Conservation (phyloP, 2,888 invertebrate genomes). For the Chymomyza amoena region DNA sequence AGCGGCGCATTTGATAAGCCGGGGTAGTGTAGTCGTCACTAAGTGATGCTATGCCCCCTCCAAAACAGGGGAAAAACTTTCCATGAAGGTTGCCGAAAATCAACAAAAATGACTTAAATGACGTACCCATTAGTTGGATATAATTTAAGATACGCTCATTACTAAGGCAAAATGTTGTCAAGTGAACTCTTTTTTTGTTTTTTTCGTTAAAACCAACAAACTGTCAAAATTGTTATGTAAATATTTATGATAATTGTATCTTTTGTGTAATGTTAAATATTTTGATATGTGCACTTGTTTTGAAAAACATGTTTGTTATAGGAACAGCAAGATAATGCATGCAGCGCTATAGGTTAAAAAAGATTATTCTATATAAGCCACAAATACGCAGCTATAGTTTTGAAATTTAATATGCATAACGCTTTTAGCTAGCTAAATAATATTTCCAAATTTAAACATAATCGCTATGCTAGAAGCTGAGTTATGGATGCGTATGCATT, state of each 20-base stretch:
- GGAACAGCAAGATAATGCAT: neutral
- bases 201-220: constrained; percentile 36
- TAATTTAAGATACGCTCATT: neutral
- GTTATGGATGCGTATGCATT: neutral
- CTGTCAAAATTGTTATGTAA: constrained; percentile 70
- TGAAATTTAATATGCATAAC: neutral
- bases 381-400: neutral
- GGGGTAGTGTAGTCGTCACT: neutral
- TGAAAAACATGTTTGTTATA: neutral
- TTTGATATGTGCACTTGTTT: neutral
- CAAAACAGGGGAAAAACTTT: constrained; percentile 36
- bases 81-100: constrained; percentile 43
- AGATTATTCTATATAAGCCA: no score
- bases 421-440: neutral
- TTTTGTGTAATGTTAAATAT: constrained; percentile 48
- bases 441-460: neutral
- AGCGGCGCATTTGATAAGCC: neutral
- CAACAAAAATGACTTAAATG: constrained; percentile 35
- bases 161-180: neutral
- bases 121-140: no score
- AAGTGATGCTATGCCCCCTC: constrained; percentile 4
- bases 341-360: neutral
- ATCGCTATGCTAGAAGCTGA: neutral
- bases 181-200: constrained; percentile 42
- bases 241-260: constrained; percentile 54